Conservation (phyloP, 37 sponge, comb jelly and placozoan genomes). For the Eunapius fragilis region DNA sequence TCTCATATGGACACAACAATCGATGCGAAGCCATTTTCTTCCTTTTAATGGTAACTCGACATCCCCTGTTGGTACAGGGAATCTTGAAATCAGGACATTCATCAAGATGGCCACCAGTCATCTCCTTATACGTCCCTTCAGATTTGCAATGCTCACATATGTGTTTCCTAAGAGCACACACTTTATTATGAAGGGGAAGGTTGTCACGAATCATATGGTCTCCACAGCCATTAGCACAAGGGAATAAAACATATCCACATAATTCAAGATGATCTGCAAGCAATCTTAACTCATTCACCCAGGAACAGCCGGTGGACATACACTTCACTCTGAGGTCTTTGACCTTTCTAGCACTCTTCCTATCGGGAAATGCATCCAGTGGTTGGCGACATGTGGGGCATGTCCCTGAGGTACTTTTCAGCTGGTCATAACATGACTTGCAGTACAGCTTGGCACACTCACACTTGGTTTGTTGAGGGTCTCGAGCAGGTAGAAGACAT, state of each 20-base stretch:
- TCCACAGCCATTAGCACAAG: slow-evolving; percentile 33
- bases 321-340: slow-evolving; percentile 17
- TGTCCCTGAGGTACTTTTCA: too few species aligned
- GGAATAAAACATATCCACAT: slow-evolving; percentile 5
- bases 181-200: background rate
- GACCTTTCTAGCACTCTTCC: too few species aligned
- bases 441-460: too few species aligned
- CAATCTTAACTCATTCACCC: slow-evolving; percentile 26
- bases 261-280: background rate
- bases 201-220: background rate
- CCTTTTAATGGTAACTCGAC: too few species aligned
- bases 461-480: too few species aligned
- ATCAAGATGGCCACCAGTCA: slow-evolving; percentile 19
- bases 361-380: too few species aligned
- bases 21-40: slow-evolving; percentile 1
- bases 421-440: too few species aligned
- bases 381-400: too few species aligned
- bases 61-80: slow-evolving; percentile 16
- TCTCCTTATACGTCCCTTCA: slow-evolving; percentile 12
- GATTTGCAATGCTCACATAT: slow-evolving; percentile 35
- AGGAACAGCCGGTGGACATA: slow-evolving; percentile 10
- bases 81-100: slow-evolving; percentile 11
- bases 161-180: slow-evolving; percentile 11
- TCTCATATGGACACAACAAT: background rate
- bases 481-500: too few species aligned